Base-by-base conservation (phyloP, 2,888 invertebrate species). In the Catotricha subobsoleta region DNA sequence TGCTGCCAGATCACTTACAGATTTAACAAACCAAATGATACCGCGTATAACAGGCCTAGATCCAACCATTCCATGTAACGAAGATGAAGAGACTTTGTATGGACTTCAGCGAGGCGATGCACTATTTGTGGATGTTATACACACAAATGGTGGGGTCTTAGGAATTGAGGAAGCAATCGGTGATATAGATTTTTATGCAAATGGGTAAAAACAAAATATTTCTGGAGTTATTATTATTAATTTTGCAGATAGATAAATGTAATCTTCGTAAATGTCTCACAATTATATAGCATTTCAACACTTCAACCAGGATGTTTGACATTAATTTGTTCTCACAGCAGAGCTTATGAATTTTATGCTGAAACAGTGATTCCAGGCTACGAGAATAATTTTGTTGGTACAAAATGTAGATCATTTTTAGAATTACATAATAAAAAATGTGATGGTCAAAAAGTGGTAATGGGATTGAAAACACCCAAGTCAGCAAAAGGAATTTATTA, bases 171-270 rank as follows among this genome's bases (percentile, higher is more conserved):
- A 46, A 3, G 52, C 56, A 15, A 27, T 46, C 38, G 60, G 56
- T 25, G 54, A 62, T 48, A 57, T 51, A 44, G 62, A 60, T 40
- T 62, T 60, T 52, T 60, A 55, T 40, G 61, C 62, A 18, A 58
- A 58, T 41, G 59, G 43, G 42, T 43, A 44, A 28, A 10, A 12
- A 28, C n/a, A 28, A 9, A 7, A 19, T n/a, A 23, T 5, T 23
- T n/a, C n/a, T n/a, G 35, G 15, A 12, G 10, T 15, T 15, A 21
- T 13, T 6, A 7, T 16, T 9, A 18, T 23, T 12, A 16, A 25
- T 9, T 15, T 25, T 35, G 20, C 4, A 13, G 9, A 23, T 23
- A 23, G 9, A 23, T 23, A 23, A 23, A 23, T 5, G 9, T 7
- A 23, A 9, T 9, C 23, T 23, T 23, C 5, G 5, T 41, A 2